These are phyloP conservation scores for Drosophila pallidifrons DNA, from an alignment of 1,140 invertebrate genomes.

Conservation along the genomic window DNA sequence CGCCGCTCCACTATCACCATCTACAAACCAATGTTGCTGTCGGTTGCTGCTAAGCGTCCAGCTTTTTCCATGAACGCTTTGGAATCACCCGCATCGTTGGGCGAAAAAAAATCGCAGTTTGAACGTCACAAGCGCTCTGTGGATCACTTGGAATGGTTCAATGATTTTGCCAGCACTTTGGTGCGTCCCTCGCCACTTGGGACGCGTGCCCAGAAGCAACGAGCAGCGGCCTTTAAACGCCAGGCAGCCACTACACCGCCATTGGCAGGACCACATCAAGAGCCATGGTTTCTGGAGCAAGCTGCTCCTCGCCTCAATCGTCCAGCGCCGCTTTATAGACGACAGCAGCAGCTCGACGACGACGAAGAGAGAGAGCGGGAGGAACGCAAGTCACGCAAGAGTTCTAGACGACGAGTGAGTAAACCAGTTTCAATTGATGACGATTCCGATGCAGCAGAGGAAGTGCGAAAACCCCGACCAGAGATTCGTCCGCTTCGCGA, in stretches of 20 bases:
- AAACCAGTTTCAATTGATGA: slow-evolving; percentile 34
- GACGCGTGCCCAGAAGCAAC: slow-evolving; percentile 43
- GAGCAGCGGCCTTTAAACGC: slow-evolving; percentile 27
- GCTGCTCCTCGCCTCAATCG: slow-evolving; percentile 44
- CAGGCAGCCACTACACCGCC: slow-evolving; percentile 32
- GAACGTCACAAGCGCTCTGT: slow-evolving; percentile 62
- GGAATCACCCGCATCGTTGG: background rate
- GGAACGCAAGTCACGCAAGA: slow-evolving; percentile 44
- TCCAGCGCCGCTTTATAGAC: slow-evolving; percentile 52
- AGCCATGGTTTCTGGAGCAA: slow-evolving; percentile 69
- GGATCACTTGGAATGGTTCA: slow-evolving; percentile 77
- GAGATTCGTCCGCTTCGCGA: slow-evolving; percentile 62
- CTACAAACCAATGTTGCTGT: slow-evolving; percentile 55
- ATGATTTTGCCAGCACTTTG: slow-evolving; percentile 66
- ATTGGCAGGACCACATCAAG: slow-evolving; percentile 12
- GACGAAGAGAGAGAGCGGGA: slow-evolving; percentile 3
- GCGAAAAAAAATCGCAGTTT: slow-evolving; percentile 37
- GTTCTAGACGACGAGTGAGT: slow-evolving; percentile 3
- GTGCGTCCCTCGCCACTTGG: slow-evolving; percentile 74
- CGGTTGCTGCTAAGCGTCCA: background rate
- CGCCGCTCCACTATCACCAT: slow-evolving; percentile 75
- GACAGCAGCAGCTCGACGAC: slow-evolving; percentile 4
- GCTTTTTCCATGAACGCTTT: slow-evolving; percentile 42
- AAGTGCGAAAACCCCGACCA: background rate
- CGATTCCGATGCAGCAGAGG: slow-evolving; percentile 4